phyloP scores from a whole-genome alignment of 1,140 invertebrate species.

The Penaeus chinensis region DNA sequence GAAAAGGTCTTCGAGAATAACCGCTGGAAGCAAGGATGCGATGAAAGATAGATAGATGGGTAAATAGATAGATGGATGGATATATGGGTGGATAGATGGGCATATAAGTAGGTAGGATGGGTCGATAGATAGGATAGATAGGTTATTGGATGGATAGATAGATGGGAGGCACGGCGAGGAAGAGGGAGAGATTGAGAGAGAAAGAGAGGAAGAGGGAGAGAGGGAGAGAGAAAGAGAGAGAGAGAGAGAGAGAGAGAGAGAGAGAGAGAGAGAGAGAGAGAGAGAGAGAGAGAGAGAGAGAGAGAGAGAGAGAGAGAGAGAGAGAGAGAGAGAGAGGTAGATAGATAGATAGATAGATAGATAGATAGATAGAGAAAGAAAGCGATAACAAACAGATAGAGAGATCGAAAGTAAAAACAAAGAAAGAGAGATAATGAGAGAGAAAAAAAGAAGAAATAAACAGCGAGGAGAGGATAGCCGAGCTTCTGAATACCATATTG shows the following conservation, averaged over 20 bases:
- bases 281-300: not conserved
- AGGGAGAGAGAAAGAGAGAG: not conserved
- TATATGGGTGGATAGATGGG: too few relatives aligned
- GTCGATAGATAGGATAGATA: too few relatives aligned
- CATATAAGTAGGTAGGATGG: too few relatives aligned
- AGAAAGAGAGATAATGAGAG: too few relatives aligned
- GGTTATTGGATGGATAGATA: too few relatives aligned
- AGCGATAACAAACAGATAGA: not conserved
- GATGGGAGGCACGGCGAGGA: too few relatives aligned
- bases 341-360: too few relatives aligned
- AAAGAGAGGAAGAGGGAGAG: not conserved
- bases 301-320: slow-evolving; percentile 46
- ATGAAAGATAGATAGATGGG: not conserved
- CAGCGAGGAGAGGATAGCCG: too few relatives aligned
- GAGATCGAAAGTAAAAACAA: not conserved
- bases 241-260: not conserved
- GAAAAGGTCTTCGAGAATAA: too few relatives aligned
- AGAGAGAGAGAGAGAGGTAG: not conserved
- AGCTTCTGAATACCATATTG: too few relatives aligned
- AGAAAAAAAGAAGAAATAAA: too few relatives aligned
- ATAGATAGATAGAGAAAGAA: not conserved
- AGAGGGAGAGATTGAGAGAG: not conserved
- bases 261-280: not conserved
- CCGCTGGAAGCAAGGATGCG: too few relatives aligned
- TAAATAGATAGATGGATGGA: not conserved